Base-by-base conservation (phyloP, 2,113 vertebrate species). In the Aleadryas rufinucha region DNA sequence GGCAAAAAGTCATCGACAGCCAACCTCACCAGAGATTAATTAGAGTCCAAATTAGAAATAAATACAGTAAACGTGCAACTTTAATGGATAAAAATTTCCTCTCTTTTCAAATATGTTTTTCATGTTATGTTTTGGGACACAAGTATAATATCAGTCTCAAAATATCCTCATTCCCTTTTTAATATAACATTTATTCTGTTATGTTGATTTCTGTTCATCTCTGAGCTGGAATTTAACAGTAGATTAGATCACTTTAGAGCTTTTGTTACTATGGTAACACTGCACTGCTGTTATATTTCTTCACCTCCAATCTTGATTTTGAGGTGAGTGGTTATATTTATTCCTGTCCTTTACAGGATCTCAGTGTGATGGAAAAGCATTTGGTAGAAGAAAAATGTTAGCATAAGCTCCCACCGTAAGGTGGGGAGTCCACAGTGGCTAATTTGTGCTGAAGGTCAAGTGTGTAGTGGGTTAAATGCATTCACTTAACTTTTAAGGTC, bases 191-290 rank as follows among this genome's bases (percentile, higher is more conserved):
- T 94, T 97, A 95, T 97, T 96, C 84, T 95, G 87, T 97, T 93
- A 94, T 94, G 96, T 90, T 97, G 95, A 97, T 97, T 98, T 84
- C 96, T 95, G 84, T 72, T 97, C 93, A 96, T 94, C 95, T 97
- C 96, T 42, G 89, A 97, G 95, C 91, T 96, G 39, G 91, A 97
- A 97, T 97, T 97, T 96, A 96, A 97, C 96, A 97, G 96, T 92
- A 95, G 94, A 97, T 98, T 97, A 98, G 96, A 97, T 97, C 97
- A 97, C 97, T 97, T 97, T 90, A 93, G 95, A 97, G 96, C 82
- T 90, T 96, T 90, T 96, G 97, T 98, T 98, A 97, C 97, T 94
- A 97, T 98, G 97, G 98, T 95, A 97, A 98, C 96, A 79, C 90
- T 86, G 90, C 28, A 41, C 90, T 88, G 88, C 68, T 76, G 77